Percentiles rank a stretch among this genome's conserved stretches.
phyloP scores from a whole-genome alignment of 2,888 invertebrate species.

The Antheraea yamamai region DNA sequence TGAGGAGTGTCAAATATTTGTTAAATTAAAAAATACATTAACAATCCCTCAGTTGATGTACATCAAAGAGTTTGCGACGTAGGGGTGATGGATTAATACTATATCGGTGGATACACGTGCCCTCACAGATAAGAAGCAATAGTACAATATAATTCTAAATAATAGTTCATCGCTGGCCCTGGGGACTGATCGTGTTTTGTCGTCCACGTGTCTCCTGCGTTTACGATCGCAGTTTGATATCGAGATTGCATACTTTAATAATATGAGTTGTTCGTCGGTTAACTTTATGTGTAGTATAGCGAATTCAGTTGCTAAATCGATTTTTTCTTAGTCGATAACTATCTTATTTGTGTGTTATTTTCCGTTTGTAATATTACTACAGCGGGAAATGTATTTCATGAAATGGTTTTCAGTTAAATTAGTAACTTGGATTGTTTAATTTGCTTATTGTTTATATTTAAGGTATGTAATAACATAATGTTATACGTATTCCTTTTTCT shows the following conservation, averaged over 20 bases:
- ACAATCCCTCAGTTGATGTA: slow-evolving; percentile 49
- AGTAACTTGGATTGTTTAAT: no score
- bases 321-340: background rate
- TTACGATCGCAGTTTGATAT: slow-evolving; percentile 8
- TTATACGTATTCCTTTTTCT: no score
- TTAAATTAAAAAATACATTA: slow-evolving; percentile 40
- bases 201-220: slow-evolving; percentile 10
- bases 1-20: slow-evolving; percentile 10
- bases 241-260: background rate
- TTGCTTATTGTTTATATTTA: no score
- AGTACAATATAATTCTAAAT: slow-evolving; percentile 20
- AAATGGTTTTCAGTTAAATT: no score
- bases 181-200: slow-evolving; percentile 23
- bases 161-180: slow-evolving; percentile 19
- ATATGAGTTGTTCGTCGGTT: background rate
- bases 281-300: background rate
- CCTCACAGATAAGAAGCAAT: slow-evolving; percentile 52
- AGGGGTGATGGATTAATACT: slow-evolving; percentile 69
- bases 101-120: slow-evolving; percentile 67
- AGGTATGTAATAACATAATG: no score
- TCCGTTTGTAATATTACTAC: no score
- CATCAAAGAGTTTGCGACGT: slow-evolving; percentile 65
- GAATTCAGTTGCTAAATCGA: background rate
- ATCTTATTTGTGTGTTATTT: no score
- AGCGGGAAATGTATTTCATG: no score